phyloP scores from a whole-genome alignment of 2,888 invertebrate species.

The Leptinotarsa rubiginosa region DNA sequence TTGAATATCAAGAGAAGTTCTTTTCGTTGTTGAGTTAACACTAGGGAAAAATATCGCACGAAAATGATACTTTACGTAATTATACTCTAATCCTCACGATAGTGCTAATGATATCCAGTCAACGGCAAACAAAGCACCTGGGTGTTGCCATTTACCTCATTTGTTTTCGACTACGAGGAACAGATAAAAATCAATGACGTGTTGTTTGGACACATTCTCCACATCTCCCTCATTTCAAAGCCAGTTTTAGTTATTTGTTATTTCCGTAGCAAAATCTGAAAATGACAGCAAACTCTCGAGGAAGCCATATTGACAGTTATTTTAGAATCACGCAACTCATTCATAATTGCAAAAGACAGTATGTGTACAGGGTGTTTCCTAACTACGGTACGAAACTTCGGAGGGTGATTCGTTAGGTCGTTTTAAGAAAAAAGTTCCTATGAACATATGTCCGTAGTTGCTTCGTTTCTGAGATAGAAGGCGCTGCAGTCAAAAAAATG shows the following conservation, averaged over 20 bases:
- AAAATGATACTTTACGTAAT: not conserved
- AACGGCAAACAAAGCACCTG: not conserved
- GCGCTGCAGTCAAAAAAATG: no score
- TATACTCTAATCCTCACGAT: not conserved
- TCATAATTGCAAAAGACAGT: no score
- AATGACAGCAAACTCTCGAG: constrained; percentile 10
- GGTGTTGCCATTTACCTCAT: constrained; percentile 1
- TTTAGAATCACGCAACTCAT: not conserved
- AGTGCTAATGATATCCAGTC: constrained; percentile 2
- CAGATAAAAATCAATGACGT: constrained; percentile 6
- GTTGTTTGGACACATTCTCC: not conserved
- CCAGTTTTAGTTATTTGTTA: not conserved
- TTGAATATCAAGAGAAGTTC: no score
- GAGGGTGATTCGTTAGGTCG: no score
- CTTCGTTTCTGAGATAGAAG: no score
- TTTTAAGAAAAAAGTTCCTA: no score
- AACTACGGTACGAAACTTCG: no score
- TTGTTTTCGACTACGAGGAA: constrained; percentile 8
- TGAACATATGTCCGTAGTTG: no score
- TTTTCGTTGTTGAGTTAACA: not conserved
- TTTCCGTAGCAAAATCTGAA: not conserved
- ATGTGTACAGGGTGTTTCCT: no score
- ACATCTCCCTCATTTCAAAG: not conserved
- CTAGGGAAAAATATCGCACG: not conserved
- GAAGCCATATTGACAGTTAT: not conserved